These are phyloP conservation scores for Pelvicachromis taeniatus DNA, from an alignment of 2,113 vertebrate species.

Conservation along the genomic window DNA sequence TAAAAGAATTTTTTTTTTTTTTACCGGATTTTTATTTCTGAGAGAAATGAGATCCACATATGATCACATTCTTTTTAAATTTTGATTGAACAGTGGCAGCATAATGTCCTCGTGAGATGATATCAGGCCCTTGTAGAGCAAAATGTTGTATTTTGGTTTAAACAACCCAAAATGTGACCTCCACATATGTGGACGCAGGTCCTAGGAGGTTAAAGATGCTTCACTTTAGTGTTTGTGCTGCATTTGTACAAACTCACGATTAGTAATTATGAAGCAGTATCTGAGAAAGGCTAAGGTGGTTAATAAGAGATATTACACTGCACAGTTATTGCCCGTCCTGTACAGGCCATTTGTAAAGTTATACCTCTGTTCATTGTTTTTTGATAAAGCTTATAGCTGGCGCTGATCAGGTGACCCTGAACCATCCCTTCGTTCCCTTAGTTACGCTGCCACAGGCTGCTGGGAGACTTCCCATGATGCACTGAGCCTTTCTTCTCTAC, in stretches of 20 bases:
- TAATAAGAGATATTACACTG: background rate
- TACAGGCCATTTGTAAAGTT: background rate
- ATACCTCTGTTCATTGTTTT: background rate
- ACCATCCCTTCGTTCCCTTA: background rate
- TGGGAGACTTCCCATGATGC: background rate
- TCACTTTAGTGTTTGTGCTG: background rate
- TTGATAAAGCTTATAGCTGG: background rate
- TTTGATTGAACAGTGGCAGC: no score
- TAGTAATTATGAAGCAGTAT: background rate
- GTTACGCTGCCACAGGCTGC: background rate
- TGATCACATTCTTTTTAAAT: no score
- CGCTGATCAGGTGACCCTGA: background rate
- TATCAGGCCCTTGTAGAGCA: no score
- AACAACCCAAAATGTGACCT: no score
- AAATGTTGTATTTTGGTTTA: no score
- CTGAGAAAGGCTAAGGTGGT: background rate
- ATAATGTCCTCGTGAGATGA: no score
- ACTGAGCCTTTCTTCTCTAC: background rate
- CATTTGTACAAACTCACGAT: background rate
- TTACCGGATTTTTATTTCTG: no score
- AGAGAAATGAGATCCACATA: no score
- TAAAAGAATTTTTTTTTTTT: no score
- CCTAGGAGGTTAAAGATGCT: no score
- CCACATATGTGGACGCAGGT: no score
- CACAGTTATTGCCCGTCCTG: background rate